A percentile compares a stretch with the other conserved stretches of the same genome.
phyloP scores from a whole-genome alignment of 2,113 vertebrate genomes.

The Sula dactylatra region DNA sequence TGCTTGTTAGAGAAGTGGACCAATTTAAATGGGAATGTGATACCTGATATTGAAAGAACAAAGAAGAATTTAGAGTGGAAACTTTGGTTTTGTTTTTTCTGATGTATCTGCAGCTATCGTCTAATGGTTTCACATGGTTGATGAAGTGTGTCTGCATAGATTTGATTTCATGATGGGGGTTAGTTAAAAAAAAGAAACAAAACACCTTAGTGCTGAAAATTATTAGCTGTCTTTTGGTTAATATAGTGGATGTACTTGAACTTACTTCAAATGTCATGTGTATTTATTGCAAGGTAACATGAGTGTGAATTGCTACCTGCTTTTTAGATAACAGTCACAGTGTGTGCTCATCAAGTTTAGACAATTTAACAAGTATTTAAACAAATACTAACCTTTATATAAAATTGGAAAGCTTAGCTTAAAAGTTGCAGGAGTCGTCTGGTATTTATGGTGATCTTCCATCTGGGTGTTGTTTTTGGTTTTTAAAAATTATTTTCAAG shows the following conservation, averaged over 20 bases:
- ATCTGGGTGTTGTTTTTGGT: background rate
- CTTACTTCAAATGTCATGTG: background rate
- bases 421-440: background rate
- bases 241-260: background rate
- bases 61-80: background rate
- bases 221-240: background rate
- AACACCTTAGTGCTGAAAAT: background rate
- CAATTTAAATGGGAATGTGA: background rate
- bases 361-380: background rate
- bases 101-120: background rate
- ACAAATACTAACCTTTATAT: background rate
- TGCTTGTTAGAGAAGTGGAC: background rate
- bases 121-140: background rate
- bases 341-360: background rate
- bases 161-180: background rate
- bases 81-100: background rate
- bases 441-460: background rate
- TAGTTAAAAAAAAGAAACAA: background rate
- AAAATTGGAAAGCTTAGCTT: background rate
- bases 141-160: background rate
- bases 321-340: background rate
- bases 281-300: background rate
- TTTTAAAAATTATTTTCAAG: background rate
- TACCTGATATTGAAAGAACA: background rate
- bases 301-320: background rate